These are phyloP conservation scores for Somateria mollissima DNA, from an alignment of 2,797 vertebrate genomes.

Conservation along the genomic window DNA sequence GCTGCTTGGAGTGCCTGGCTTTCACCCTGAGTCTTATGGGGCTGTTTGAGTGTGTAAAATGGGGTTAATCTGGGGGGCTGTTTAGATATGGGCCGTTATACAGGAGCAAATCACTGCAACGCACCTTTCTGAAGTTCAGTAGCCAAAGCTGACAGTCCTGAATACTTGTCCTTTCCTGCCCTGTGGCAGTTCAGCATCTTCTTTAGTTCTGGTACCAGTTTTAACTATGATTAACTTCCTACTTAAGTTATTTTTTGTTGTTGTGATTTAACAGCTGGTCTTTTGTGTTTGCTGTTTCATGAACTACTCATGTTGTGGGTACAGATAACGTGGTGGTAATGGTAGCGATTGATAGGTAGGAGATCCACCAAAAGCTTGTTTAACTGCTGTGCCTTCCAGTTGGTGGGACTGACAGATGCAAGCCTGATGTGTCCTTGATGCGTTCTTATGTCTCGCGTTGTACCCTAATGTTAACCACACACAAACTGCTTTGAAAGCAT, in stretches of 20 bases:
- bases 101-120: neutral
- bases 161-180: neutral
- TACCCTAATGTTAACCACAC: neutral
- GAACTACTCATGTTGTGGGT: neutral
- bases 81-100: neutral
- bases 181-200: neutral
- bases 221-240: neutral
- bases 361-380: neutral
- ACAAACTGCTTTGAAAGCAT: neutral
- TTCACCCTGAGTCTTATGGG: fast-evolving
- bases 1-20: neutral
- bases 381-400: neutral
- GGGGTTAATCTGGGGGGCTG: neutral
- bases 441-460: neutral
- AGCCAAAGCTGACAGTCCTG: neutral
- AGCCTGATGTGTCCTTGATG: neutral
- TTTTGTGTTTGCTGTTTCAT: neutral
- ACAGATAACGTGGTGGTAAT: neutral
- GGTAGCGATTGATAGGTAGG: neutral
- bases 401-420: neutral
- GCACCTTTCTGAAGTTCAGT: neutral
- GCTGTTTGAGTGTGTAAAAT: neutral
- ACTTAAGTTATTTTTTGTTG: neutral
- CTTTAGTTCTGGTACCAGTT: neutral
- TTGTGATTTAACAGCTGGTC: neutral